Evolutionary conservation across 2,888 invertebrate genomes (phyloP).

Genomic region (Smittia aterrima): DNA sequence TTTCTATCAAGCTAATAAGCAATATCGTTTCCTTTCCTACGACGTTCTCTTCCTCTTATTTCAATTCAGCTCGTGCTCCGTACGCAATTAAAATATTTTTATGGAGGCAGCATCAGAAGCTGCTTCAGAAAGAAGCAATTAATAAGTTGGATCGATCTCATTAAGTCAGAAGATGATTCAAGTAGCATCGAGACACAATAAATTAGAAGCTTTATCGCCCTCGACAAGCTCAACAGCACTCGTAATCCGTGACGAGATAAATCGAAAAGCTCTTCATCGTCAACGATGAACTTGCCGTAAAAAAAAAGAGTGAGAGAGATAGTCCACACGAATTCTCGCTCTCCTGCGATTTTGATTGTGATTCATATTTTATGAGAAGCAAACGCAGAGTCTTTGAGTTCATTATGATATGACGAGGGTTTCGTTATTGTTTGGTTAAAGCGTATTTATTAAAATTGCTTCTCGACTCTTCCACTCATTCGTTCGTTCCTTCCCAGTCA

Average conservation of each 20-base stretch:
- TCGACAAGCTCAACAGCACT: no score
- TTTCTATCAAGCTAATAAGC: not conserved
- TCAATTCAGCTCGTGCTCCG: not conserved
- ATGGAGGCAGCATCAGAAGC: not conserved
- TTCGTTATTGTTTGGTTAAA: slow-evolving; percentile 9
- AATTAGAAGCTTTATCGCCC: no score
- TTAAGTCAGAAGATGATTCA: not conserved
- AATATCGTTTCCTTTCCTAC: not conserved
- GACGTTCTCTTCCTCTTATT: not conserved
- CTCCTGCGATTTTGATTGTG: no score
- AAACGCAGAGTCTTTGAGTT: not conserved
- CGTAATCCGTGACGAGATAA: no score
- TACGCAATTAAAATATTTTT: not conserved
- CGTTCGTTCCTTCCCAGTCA: not conserved
- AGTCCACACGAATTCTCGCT: no score
- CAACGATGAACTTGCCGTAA: no score
- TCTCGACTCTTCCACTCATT: not conserved
- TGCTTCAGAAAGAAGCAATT: slow-evolving; percentile 14
- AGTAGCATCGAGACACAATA: no score
- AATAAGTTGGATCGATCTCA: slow-evolving; percentile 27
- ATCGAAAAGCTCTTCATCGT: no score
- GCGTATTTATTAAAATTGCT: slow-evolving; percentile 25
- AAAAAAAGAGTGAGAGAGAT: no score
- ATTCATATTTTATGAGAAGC: no score
- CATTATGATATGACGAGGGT: slow-evolving; percentile 31